Evolutionary conservation across 2,113 vertebrate genomes (phyloP).

Genomic region (Plectropomus leopardus): DNA sequence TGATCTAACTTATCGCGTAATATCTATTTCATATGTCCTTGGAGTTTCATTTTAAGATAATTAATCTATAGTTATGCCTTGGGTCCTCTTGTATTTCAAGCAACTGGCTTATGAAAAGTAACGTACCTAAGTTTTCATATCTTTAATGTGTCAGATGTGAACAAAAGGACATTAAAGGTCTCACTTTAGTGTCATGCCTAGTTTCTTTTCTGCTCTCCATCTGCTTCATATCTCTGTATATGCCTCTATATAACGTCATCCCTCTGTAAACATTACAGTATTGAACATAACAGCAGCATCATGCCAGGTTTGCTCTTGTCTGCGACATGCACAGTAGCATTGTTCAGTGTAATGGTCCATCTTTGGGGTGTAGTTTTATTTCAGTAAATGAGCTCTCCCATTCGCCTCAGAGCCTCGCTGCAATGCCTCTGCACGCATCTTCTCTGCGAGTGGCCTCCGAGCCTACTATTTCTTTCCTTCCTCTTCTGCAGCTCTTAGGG

Average conservation of each 20-base stretch:
- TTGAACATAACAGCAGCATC: neutral
- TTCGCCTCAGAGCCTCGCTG: neutral
- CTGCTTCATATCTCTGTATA: neutral
- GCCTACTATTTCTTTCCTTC: neutral
- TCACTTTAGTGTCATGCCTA: too few species aligned
- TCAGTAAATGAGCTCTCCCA: slow-evolving; percentile 27
- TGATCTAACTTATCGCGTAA: too few species aligned
- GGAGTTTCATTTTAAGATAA: too few species aligned
- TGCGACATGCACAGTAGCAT: slow-evolving; percentile 4
- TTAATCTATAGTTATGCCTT: too few species aligned
- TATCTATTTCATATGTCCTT: too few species aligned
- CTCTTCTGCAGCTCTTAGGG: neutral
- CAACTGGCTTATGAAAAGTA: too few species aligned
- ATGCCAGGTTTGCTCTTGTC: slow-evolving; percentile 14
- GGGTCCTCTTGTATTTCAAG: too few species aligned
- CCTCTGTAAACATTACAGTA: neutral
- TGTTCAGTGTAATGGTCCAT: slow-evolving; percentile 22
- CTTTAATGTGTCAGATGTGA: too few species aligned
- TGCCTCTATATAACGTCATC: neutral
- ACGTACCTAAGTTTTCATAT: too few species aligned
- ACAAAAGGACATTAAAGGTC: neutral
- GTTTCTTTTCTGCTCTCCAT: neutral
- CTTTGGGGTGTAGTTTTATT: slow-evolving; percentile 22
- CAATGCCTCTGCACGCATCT: slow-evolving; percentile 12
- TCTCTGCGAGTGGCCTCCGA: neutral